phyloP scores from a whole-genome alignment of 2,797 vertebrate genomes.

The Danionella dracula region DNA sequence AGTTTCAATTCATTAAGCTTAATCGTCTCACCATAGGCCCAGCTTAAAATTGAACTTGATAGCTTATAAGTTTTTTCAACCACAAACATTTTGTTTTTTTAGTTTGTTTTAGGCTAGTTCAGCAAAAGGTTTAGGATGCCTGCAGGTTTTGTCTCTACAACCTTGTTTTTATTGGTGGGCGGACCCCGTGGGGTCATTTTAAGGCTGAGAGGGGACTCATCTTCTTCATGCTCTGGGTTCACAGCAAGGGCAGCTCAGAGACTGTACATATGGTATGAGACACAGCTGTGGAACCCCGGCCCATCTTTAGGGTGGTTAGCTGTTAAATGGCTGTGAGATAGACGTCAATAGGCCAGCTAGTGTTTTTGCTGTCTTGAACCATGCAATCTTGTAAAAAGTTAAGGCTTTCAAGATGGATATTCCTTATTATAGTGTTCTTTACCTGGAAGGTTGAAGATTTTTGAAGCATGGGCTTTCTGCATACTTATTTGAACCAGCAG shows the following conservation, averaged over 20 bases:
- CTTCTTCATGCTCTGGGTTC: constrained; percentile 60
- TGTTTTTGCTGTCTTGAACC: constrained; percentile 14
- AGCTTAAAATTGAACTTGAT: no score
- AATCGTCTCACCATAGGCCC: no score
- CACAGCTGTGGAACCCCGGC: constrained; percentile 35
- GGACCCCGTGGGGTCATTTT: constrained; percentile 37
- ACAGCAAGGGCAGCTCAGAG: constrained; percentile 70
- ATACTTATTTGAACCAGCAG: background rate
- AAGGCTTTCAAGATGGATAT: background rate
- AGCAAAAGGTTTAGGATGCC: constrained; percentile 60
- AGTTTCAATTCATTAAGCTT: no score
- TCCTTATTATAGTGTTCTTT: background rate
- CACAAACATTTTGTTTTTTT: no score
- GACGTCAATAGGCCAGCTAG: constrained; percentile 21
- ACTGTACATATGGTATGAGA: constrained; percentile 71
- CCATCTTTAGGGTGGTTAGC: constrained; percentile 31
- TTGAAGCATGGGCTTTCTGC: background rate
- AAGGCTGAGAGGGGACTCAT: constrained; percentile 69
- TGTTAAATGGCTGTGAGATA: constrained; percentile 37
- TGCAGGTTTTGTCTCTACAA: constrained; percentile 62
- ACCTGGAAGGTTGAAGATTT: background rate
- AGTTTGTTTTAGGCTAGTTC: constrained; percentile 42
- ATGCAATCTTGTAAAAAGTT: constrained; percentile 5
- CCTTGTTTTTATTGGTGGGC: constrained; percentile 44
- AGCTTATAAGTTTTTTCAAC: no score